These are phyloP conservation scores for Acipenser oxyrinchus DNA, from an alignment of 2,797 vertebrate species.

Conservation along the genomic window DNA sequence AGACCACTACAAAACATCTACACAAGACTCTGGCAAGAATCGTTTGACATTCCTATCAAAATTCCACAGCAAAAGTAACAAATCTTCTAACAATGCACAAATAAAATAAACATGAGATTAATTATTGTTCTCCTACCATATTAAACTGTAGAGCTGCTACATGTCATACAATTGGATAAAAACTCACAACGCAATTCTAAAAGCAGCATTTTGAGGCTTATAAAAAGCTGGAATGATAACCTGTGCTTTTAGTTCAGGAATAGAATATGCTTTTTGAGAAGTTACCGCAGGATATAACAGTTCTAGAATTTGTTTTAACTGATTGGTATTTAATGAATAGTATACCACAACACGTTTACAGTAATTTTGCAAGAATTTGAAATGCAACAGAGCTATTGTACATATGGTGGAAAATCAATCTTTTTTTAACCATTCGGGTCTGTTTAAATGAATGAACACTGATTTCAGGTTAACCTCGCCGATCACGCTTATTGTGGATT, in stretches of 20 bases:
- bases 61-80: slow-evolving; percentile 55
- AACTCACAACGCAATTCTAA: slow-evolving; percentile 44
- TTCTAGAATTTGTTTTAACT: slow-evolving; percentile 44
- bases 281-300: slow-evolving; percentile 51
- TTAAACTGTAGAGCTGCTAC: slow-evolving; percentile 49
- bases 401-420: slow-evolving; percentile 48
- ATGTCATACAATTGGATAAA: slow-evolving; percentile 50
- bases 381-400: slow-evolving; percentile 45
- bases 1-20: slow-evolving; percentile 78
- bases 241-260: slow-evolving; percentile 64
- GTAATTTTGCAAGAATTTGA: slow-evolving; percentile 53
- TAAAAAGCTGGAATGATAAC: slow-evolving; percentile 65
- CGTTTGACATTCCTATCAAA: slow-evolving; percentile 66
- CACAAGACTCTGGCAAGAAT: slow-evolving; percentile 90
- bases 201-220: slow-evolving; percentile 59
- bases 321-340: slow-evolving; percentile 51
- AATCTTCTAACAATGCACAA: slow-evolving; percentile 46
- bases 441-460: slow-evolving; percentile 25
- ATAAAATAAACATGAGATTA: slow-evolving; percentile 48
- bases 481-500: slow-evolving; percentile 15
- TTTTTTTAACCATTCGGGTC: slow-evolving; percentile 22
- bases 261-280: slow-evolving; percentile 50
- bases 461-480: slow-evolving; percentile 22
- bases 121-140: slow-evolving; percentile 27
- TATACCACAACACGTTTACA: slow-evolving; percentile 68